These are phyloP conservation scores for Protobothrops flavoviridis DNA, from an alignment of 2,113 vertebrate genomes.

Conservation along the genomic window DNA sequence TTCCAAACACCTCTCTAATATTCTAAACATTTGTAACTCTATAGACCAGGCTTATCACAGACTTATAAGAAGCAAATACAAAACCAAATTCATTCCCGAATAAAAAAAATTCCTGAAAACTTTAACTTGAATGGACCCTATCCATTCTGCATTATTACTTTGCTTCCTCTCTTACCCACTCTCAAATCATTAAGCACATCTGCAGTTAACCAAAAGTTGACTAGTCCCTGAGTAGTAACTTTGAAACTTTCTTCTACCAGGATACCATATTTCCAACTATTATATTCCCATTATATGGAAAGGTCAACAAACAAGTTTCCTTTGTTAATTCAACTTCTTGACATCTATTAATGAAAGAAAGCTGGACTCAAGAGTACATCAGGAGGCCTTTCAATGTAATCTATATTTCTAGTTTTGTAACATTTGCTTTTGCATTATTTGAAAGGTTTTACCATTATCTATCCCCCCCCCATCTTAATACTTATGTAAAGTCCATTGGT, in stretches of 20 bases:
- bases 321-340: neutral
- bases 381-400: neutral
- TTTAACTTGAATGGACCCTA: too few relatives aligned
- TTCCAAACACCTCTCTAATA: neutral
- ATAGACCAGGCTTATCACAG: neutral
- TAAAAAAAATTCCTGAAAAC: neutral
- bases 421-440: conserved; percentile 11
- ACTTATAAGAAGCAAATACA: neutral
- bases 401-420: conserved; percentile 12
- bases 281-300: neutral
- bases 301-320: neutral
- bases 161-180: neutral
- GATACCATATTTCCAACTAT: neutral
- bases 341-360: neutral
- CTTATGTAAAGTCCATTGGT: conserved; percentile 28
- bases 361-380: neutral
- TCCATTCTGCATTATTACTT: neutral
- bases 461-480: conserved; percentile 17
- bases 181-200: neutral
- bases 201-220: neutral
- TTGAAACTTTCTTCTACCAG: neutral
- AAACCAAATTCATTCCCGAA: neutral
- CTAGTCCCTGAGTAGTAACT: neutral
- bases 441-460: neutral
- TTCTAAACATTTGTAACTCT: neutral